Base-by-base conservation (phyloP, 1,140 invertebrate species). In the Microplitis demolitor region DNA sequence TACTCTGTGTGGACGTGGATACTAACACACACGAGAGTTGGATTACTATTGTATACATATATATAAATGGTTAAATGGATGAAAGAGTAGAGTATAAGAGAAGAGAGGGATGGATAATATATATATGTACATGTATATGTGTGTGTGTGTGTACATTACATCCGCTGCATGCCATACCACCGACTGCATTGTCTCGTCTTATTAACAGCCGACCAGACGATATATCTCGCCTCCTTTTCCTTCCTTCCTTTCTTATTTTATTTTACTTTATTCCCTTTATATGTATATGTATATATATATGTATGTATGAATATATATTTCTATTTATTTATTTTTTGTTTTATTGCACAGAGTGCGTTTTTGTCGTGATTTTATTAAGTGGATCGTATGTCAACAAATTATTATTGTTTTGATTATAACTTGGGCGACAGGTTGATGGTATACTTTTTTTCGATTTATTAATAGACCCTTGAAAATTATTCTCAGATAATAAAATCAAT, bases 81-180 rank as follows among this genome's bases (percentile, higher is more conserved):
- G 39, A 45, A 11, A 83, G 80, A 82, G 79, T 74, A 71, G 76
- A 80, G 76, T 78, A 16, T 39, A 73, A 6, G 14, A 39, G 16
- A 24, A 37, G 63, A 51, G 14, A 31, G 45, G 34, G 60, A 61
- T 13, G 11, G 33, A 13, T 33, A 33, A 64, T 24, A 39, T 4
- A 64, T 64, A 3, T 24, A 31, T 53, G 34, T 24, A 8, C 5
- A 24, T n/a, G 37, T 64, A 3, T 24, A 31, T 53, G 34, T 24
- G 24, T n/a, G 37, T 64, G 9, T 24, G 51, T 53, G 34, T 24
- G 24, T 16, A 24, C 24, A 5, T 3, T 39, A 53, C 37, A 66
- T 66, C 50, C 63, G 39, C 45, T 67, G 66, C 66, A 67, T 67
- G 39, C 39, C 39, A 51, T 24, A 64, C 37, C 13, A 64, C 34